Evolutionary conservation across 2,797 vertebrate species (phyloP).

Genomic region (Pelodytes ibericus): DNA sequence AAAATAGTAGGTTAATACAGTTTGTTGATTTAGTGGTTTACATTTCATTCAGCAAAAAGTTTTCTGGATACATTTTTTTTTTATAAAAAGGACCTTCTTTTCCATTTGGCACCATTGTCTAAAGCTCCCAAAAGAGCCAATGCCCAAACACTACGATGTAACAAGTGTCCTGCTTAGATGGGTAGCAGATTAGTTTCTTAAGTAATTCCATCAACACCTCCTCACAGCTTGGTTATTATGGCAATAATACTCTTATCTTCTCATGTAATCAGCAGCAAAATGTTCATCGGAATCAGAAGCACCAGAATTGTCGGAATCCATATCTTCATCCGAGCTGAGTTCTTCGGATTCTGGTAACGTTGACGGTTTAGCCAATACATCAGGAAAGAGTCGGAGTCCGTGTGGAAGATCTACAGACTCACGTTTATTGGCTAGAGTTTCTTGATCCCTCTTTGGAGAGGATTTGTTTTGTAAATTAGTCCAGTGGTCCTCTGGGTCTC

Average conservation of each 20-base stretch:
- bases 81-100: too few relatives aligned
- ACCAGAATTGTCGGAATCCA: constrained; percentile 55
- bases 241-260: constrained; percentile 59
- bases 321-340: constrained; percentile 28
- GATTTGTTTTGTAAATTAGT: not conserved
- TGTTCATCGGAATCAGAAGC: constrained; percentile 55
- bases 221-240: not conserved
- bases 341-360: not conserved
- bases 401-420: not conserved
- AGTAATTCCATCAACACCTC: too few relatives aligned
- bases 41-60: too few relatives aligned
- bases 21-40: too few relatives aligned
- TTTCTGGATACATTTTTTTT: too few relatives aligned
- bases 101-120: too few relatives aligned
- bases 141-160: too few relatives aligned
- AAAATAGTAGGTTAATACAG: too few relatives aligned
- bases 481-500: constrained; percentile 2
- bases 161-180: too few relatives aligned
- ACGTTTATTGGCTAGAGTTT: not conserved
- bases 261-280: constrained; percentile 62
- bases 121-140: too few relatives aligned
- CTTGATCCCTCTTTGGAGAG: not conserved
- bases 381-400: not conserved
- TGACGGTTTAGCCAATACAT: not conserved
- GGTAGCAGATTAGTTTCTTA: too few relatives aligned